A percentile compares a stretch with the other conserved stretches of the same genome.
Conservation (phyloP, 2,888 invertebrate species). For the Clostera curtula region DNA sequence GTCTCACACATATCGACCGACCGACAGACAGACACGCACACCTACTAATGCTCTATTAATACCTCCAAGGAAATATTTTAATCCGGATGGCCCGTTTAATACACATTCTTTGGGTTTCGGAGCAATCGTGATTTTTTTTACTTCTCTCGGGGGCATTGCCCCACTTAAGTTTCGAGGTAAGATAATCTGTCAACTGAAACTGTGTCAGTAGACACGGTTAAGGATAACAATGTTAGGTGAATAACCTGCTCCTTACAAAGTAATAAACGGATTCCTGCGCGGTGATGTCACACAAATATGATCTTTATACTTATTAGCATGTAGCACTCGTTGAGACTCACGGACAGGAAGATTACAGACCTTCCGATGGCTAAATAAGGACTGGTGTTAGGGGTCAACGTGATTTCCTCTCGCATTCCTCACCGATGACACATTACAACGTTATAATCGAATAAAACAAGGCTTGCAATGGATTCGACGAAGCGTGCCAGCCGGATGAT, state of each 20-base stretch:
- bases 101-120: constrained; percentile 59
- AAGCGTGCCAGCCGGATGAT: constrained; percentile 51
- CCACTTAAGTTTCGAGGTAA: constrained; percentile 38
- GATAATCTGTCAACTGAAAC: constrained; percentile 42
- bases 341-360: constrained; percentile 45
- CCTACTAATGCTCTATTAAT: constrained; percentile 69
- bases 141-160: constrained; percentile 43
- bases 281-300: constrained; percentile 32
- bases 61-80: constrained; percentile 69
- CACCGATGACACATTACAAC: constrained; percentile 56
- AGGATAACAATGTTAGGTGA: constrained; percentile 42
- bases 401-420: constrained; percentile 67
- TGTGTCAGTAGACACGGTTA: constrained; percentile 48
- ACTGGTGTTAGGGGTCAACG: constrained; percentile 59
- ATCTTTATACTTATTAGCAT: constrained; percentile 27
- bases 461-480: constrained; percentile 50
- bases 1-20: constrained; percentile 64
- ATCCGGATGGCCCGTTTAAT: constrained; percentile 69
- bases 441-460: constrained; percentile 57
- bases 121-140: constrained; percentile 46
- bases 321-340: constrained; percentile 21
- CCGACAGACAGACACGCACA: constrained; percentile 62
- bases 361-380: constrained; percentile 57
- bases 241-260: constrained; percentile 35
- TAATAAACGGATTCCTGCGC: constrained; percentile 25